These are phyloP conservation scores for Araneus ventricosus DNA, from an alignment of 1,140 invertebrate species.

Conservation along the genomic window DNA sequence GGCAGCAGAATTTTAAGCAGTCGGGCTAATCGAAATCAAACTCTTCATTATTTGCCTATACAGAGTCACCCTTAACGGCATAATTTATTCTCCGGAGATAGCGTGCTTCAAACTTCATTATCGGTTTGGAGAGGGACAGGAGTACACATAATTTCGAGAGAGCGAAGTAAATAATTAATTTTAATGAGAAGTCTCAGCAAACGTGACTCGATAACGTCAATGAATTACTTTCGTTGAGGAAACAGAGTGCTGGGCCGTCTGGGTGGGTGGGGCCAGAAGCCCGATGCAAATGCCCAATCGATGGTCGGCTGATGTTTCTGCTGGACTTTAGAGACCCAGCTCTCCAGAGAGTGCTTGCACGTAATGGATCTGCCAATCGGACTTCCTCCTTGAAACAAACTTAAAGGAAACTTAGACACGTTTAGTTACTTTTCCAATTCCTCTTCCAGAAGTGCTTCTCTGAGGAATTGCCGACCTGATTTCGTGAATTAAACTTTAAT, in stretches of 20 bases:
- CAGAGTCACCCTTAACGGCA: not conserved
- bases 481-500: not conserved
- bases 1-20: conserved; percentile 24
- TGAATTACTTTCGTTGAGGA: conserved; percentile 35
- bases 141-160: conserved; percentile 17
- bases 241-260: not conserved
- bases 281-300: conserved; percentile 23
- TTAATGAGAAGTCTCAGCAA: conserved; percentile 26
- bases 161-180: conserved; percentile 32
- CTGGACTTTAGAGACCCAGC: not conserved
- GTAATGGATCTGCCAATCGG: conserved; percentile 20
- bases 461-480: not conserved
- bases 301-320: not conserved
- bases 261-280: not conserved
- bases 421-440: conserved; percentile 35
- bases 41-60: conserved; percentile 15
- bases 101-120: conserved; percentile 37
- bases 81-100: conserved; percentile 29
- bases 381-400: conserved; percentile 19
- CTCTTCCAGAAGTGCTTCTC: not conserved
- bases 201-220: conserved; percentile 29
- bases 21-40: conserved; percentile 5
- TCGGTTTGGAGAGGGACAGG: not conserved
- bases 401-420: not conserved
- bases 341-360: not conserved